A percentile compares a stretch with the other conserved stretches of the same genome.
These are phyloP conservation scores for Bellardia pandia DNA, from an alignment of 2,888 invertebrate species.

Conservation along the genomic window DNA sequence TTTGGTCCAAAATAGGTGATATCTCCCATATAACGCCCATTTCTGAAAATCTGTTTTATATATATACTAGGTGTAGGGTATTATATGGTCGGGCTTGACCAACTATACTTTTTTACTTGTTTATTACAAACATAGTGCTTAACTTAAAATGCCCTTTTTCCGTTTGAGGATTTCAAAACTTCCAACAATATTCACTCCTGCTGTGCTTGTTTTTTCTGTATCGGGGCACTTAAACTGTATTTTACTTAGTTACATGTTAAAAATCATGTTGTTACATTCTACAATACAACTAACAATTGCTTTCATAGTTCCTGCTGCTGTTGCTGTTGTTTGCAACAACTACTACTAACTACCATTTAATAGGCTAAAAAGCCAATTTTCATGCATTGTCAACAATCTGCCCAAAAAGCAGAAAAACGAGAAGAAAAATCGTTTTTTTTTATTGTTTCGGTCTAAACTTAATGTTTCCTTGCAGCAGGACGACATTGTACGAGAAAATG, in stretches of 20 bases:
- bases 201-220: conserved; percentile 10
- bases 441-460: not conserved
- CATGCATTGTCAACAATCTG: conserved; percentile 63
- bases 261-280: conserved; percentile 63
- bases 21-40: no score
- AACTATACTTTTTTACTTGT: no score
- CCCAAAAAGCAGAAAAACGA: not conserved
- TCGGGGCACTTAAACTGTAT: conserved; percentile 28
- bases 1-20: no score
- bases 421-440: conserved; percentile 16
- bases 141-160: not conserved
- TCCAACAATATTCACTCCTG: conserved; percentile 20
- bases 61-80: no score
- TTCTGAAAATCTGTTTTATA: no score
- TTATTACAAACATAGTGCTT: not conserved
- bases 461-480: conserved; percentile 38
- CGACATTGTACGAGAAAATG: conserved; percentile 11
- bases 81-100: no score
- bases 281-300: conserved; percentile 46
- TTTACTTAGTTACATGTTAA: conserved; percentile 49
- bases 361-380: conserved; percentile 69
- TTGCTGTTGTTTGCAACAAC: conserved; percentile 28
- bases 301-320: conserved; percentile 27
- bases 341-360: conserved; percentile 67
- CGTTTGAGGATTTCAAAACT: not conserved